Percentiles rank a stretch among this genome's conserved stretches.
Conservation (phyloP, 2,113 vertebrate genomes). For the Candoia aspera region DNA sequence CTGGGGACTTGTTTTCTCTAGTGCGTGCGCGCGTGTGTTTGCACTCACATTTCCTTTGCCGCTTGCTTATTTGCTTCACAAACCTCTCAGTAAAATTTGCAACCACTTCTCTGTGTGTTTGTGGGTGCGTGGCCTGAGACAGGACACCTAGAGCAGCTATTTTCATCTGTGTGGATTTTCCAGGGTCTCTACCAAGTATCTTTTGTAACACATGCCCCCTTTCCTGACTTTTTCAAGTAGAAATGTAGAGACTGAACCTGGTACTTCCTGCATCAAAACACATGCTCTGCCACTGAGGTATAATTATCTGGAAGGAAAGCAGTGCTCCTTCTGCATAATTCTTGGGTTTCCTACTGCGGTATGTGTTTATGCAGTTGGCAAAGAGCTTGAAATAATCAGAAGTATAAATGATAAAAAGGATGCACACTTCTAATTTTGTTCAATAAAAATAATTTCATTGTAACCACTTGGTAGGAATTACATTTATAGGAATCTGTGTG, state of each 20-base stretch:
- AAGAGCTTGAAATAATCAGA: too few species aligned
- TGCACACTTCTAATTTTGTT: too few species aligned
- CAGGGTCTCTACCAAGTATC: not conserved
- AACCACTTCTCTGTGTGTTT: not conserved
- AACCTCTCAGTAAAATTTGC: not conserved
- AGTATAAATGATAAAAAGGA: too few species aligned
- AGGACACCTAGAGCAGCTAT: not conserved
- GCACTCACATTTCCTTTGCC: not conserved
- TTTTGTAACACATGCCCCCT: not conserved
- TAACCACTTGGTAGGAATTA: too few species aligned
- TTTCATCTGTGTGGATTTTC: not conserved
- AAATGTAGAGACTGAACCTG: not conserved
- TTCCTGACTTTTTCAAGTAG: not conserved
- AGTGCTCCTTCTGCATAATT: too few species aligned
- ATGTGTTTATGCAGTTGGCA: too few species aligned
- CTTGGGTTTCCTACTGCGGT: too few species aligned
- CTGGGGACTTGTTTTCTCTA: not conserved
- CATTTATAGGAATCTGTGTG: too few species aligned
- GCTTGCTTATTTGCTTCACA: not conserved
- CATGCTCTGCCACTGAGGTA: not conserved
- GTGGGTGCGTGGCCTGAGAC: too few species aligned
- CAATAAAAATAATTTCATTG: too few species aligned
- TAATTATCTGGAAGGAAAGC: too few species aligned
- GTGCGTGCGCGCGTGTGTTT: not conserved
- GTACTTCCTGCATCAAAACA: not conserved